Percentiles rank a stretch among this genome's conserved stretches.
Conservation (phyloP, 2,888 invertebrate species). For the Coelopa pilipes region DNA sequence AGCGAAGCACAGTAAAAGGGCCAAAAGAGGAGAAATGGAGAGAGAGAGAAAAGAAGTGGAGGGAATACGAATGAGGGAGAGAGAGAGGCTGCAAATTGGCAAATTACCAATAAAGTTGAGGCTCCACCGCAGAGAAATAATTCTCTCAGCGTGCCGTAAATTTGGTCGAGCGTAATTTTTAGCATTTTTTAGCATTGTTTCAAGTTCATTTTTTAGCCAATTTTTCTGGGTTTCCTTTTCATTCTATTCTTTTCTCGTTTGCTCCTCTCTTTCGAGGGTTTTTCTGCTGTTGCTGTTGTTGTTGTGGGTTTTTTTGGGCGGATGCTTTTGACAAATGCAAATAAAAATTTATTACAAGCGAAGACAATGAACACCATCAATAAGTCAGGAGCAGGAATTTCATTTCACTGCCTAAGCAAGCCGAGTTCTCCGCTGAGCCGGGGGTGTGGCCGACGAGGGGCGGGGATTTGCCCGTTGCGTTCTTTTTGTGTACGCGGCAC, state of each 20-base stretch:
- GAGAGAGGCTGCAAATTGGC: constrained; percentile 18
- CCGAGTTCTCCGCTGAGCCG: background rate
- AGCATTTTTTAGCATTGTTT: constrained; percentile 20
- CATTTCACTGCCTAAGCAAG: constrained; percentile 50
- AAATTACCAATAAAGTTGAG: constrained; percentile 18
- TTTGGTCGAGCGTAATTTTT: constrained; percentile 33
- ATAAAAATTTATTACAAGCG: constrained; percentile 49
- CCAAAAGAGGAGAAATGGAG: background rate
- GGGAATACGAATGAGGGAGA: too few relatives aligned
- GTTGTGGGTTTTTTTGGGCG: background rate
- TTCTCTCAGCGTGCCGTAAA: constrained; percentile 26
- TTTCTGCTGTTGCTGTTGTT: too few relatives aligned
- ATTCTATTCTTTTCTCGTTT: background rate
- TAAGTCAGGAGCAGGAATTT: constrained; percentile 64
- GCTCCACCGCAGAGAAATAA: constrained; percentile 7
- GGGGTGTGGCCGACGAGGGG: background rate
- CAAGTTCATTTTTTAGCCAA: background rate
- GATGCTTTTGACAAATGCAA: constrained; percentile 48
- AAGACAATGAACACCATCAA: constrained; percentile 56
- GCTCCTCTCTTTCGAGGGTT: background rate
- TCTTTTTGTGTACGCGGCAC: constrained; percentile 14
- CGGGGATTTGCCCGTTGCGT: constrained; percentile 29
- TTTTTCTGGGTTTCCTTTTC: background rate
- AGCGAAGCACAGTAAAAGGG: background rate
- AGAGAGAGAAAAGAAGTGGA: background rate